These are phyloP conservation scores for Apodemia duryi DNA, from an alignment of 2,888 invertebrate genomes.

Conservation along the genomic window DNA sequence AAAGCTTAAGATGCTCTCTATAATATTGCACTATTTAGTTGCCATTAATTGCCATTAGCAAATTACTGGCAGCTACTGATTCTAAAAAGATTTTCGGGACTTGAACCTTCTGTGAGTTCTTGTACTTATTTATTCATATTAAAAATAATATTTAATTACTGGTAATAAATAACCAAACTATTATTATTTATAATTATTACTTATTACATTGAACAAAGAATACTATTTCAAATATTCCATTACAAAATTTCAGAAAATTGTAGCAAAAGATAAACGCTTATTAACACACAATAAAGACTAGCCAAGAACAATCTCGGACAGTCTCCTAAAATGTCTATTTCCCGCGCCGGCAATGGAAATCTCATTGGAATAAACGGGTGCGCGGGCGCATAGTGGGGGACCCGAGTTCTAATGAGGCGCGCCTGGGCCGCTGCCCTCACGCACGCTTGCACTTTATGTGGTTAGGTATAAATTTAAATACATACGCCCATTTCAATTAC, in stretches of 20 bases:
- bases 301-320: conserved; percentile 54
- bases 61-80: no score
- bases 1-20: no score
- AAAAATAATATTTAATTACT: no score
- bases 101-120: no score
- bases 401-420: conserved; percentile 60
- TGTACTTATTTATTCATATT: no score
- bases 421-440: conserved; percentile 62
- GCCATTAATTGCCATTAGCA: no score
- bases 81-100: no score
- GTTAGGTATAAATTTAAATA: conserved; percentile 56
- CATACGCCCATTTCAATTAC: conserved; percentile 58
- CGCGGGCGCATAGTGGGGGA: conserved; percentile 49
- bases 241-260: conserved; percentile 31
- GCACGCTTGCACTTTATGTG: conserved; percentile 52
- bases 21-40: no score
- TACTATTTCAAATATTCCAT: neutral
- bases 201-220: no score
- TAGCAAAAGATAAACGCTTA: conserved; percentile 36
- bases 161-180: no score
- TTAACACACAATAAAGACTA: conserved; percentile 72
- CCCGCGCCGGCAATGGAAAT: conserved; percentile 67
- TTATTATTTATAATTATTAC: no score
- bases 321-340: conserved; percentile 70
- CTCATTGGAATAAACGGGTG: conserved; percentile 63